phyloP scores from a whole-genome alignment of 2,888 invertebrate genomes.

The Sicus ferrugineus region DNA sequence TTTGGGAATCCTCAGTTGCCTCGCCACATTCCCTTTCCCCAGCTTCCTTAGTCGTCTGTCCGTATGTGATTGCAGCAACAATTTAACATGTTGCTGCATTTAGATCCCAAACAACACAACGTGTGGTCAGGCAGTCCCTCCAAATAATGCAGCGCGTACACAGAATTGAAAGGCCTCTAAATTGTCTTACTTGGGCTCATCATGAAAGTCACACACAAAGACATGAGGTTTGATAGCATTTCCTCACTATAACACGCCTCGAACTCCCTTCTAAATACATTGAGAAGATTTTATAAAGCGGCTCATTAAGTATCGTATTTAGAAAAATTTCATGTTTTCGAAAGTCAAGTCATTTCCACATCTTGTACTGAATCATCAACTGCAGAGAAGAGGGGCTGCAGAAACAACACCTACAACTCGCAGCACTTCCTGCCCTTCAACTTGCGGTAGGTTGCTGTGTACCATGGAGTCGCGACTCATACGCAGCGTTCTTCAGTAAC shows the following conservation, averaged over 20 bases:
- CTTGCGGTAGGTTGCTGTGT: slow-evolving; percentile 13
- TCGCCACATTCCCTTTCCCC: too few species aligned
- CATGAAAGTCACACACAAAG: not conserved
- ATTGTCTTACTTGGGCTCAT: slow-evolving; percentile 2
- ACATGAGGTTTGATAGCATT: not conserved
- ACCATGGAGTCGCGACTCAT: not conserved
- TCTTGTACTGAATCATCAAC: not conserved
- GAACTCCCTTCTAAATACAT: not conserved
- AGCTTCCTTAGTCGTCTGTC: too few species aligned
- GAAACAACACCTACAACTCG: not conserved
- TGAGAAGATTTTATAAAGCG: not conserved
- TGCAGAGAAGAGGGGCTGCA: not conserved
- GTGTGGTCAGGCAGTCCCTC: not conserved
- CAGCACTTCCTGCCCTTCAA: slow-evolving; percentile 9
- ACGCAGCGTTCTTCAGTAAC: not conserved
- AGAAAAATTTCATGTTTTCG: not conserved
- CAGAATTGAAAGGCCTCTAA: not conserved
- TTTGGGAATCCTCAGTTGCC: too few species aligned
- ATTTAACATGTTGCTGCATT: slow-evolving; percentile 26
- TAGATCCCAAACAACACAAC: slow-evolving; percentile 12
- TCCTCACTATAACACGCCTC: not conserved
- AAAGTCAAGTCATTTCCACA: not conserved
- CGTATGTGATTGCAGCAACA: slow-evolving; percentile 28
- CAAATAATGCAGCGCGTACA: not conserved
- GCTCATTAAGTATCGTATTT: not conserved